Base-by-base conservation (phyloP, 2,113 vertebrate species). In the Aviceda subcristata region DNA sequence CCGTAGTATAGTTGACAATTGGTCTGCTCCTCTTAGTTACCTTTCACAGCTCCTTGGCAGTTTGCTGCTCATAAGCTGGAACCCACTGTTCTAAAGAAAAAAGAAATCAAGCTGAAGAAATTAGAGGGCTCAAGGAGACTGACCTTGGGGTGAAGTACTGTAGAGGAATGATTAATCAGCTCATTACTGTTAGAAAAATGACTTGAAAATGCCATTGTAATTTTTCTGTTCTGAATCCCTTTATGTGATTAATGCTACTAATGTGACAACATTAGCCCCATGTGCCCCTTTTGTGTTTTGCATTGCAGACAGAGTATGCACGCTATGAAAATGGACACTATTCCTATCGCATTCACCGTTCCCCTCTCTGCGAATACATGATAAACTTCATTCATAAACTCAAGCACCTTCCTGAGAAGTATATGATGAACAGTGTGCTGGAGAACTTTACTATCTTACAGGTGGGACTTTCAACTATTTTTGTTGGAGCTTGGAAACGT, bases 371-470 rank as follows among this genome's bases (percentile, higher is more conserved):
- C 26, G 99, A 99, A 95, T 99, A 99, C 96, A 99, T 99, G 99
- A 99, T 99, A 97, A 99, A 99, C 97, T 99, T 99, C 96, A 99
- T 99, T 96, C 99, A 99, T 91, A 99, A 99, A 96, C 99, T 99
- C 79, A 99, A 99, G 97, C 99, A 99, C 93, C 98, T 99, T 92
- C 99, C 99, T 0, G 99, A 99, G 98, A 99, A 99, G 94, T 99
- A 99, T 94, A 99, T 99, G 99, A 99, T 99, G 99, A 99, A 99
- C 98, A 99, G 99, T 4, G 99, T 99, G 69, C 98, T 99, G 98
- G 99, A 99, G 97, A 99, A 99, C 98, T 99, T 99, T 97, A 99
- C 99, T 81, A 99, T 99, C 90, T 97, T 99, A 90, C 99, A 99
- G 99, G 99, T 99, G 94, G 55, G 95, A 46, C 45, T 92, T 95